Percentiles rank a stretch among this genome's conserved stretches.
Evolutionary conservation across 1,140 invertebrate species (phyloP).

Genomic region (Nymphalis io): DNA sequence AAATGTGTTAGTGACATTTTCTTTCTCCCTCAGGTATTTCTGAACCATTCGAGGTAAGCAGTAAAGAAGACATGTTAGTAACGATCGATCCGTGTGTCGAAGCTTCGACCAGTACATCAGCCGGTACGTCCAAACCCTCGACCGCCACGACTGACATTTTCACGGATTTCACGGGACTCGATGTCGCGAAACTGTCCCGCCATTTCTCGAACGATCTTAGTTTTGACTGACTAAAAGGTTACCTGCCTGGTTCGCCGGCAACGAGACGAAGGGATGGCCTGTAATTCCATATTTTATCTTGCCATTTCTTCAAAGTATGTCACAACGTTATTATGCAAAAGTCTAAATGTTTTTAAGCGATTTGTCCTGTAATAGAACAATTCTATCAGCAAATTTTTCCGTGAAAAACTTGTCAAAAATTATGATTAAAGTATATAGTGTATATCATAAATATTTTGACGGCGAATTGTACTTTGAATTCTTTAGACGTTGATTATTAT

Average conservation of each 20-base stretch:
- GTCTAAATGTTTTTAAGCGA: too few relatives aligned
- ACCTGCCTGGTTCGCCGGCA: constrained; percentile 67
- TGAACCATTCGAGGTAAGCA: constrained; percentile 75
- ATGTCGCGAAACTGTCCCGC: constrained; percentile 70
- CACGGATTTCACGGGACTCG: constrained; percentile 72
- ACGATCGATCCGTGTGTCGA: constrained; percentile 52
- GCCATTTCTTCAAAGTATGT: too few relatives aligned
- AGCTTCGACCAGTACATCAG: constrained; percentile 50
- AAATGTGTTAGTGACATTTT: background rate
- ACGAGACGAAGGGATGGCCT: constrained; percentile 26
- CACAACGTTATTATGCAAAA: too few relatives aligned
- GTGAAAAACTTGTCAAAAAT: too few relatives aligned
- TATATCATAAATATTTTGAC: too few relatives aligned
- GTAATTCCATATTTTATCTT: constrained; percentile 1
- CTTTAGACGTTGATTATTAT: too few relatives aligned
- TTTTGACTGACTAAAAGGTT: constrained; percentile 80
- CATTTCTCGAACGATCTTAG: constrained; percentile 77
- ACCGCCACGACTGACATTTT: constrained; percentile 65
- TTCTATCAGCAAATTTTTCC: too few relatives aligned
- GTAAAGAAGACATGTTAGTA: constrained; percentile 64
- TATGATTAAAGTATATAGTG: too few relatives aligned
- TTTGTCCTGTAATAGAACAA: too few relatives aligned
- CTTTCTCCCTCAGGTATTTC: constrained; percentile 66
- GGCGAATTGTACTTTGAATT: too few relatives aligned
- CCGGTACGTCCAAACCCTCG: constrained; percentile 44